phyloP scores from a whole-genome alignment of 2,113 vertebrate species.

The Lates calcarifer region DNA sequence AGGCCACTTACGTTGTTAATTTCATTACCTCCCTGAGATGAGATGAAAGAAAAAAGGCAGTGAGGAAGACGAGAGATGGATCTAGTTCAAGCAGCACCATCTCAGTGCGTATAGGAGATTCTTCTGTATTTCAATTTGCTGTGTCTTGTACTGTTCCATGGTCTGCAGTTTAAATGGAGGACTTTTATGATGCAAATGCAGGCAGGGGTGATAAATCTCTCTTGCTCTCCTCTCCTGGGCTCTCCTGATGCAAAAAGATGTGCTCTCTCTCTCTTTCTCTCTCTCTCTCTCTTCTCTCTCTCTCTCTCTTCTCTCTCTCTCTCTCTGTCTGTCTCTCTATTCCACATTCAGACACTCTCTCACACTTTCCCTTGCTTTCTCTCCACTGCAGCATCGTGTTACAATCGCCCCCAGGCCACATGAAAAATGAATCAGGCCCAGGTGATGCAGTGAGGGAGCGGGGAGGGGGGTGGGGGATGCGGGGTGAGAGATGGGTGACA shows the following conservation, averaged over 20 bases:
- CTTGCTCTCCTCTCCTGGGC: constrained; percentile 57
- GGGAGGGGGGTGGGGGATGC: neutral
- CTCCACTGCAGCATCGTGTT: constrained; percentile 67
- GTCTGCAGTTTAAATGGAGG: constrained; percentile 72
- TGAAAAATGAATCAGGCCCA: constrained; percentile 79
- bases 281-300: constrained; percentile 31
- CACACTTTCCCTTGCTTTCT: constrained; percentile 36
- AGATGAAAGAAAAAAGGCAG: constrained; percentile 32
- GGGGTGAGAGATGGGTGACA: neutral
- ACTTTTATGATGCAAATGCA: constrained; percentile 81
- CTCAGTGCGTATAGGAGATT: constrained; percentile 43
- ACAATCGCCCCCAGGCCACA: constrained; percentile 74
- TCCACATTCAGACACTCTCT: neutral
- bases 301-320: constrained; percentile 17
- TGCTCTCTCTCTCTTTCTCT: constrained; percentile 41
- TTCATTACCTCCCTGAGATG: constrained; percentile 67
- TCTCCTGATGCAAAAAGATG: constrained; percentile 72
- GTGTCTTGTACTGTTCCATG: constrained; percentile 63
- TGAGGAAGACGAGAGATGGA: constrained; percentile 15
- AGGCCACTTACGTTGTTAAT: constrained; percentile 59
- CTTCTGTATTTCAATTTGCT: constrained; percentile 73
- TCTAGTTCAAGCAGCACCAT: constrained; percentile 37
- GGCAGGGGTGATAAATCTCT: constrained; percentile 80
- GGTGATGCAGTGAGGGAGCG: constrained; percentile 62
- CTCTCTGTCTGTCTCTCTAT: constrained; percentile 26